Evolutionary conservation across 2,797 vertebrate species (phyloP), one percentile per base, ranked within the genome.

Genomic region (Platalea minor): DNA sequence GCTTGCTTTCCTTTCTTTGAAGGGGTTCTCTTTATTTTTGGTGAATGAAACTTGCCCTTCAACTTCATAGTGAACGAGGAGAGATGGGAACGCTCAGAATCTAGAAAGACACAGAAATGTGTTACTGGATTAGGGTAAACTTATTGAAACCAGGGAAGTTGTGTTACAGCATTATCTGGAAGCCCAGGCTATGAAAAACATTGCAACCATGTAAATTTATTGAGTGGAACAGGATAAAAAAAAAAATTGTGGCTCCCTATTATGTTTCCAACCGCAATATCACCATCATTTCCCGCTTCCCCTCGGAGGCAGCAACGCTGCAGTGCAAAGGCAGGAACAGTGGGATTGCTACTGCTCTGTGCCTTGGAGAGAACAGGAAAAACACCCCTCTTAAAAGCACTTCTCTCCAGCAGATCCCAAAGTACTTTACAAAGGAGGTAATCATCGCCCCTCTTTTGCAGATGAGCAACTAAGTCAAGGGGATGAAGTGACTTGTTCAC

Each of bases 51-150:
- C 97, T 99, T 99, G 98, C 99, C 99, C 98, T 99, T 99, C 94
- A 99, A 97, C 97, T 99, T 99, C 99, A 99, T 99, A 74, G 99
- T 99, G 98, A 99, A 99, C 21, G 99, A 99, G 96, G 99, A 99
- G 93, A 99, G 99, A 96, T 99, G 99, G 94, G 99, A 99, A 94
- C 99, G 99, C 97, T 99, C 99, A 31, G 99, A 99, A 97, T 99
- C 99, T 99, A 94, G 46, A 94, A 97, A 95, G 69, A 96, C 35
- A 94, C n/a, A 92, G 53, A 97, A 93, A 95, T 13, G 37, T 1
- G 1, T 78, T 25, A 43, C 96, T 82, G 79, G 41, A 67, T 88
- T 50, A 57, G 60, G 24, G 63, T 7, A 41, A 61, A 74, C 17
- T 50, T 35, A 5, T 9, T 64, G 76, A 88, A 90, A 83, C 7